These are phyloP conservation scores for Crossaster papposus DNA, from an alignment of 53 echinoderm and acorn worm genomes.

Conservation along the genomic window DNA sequence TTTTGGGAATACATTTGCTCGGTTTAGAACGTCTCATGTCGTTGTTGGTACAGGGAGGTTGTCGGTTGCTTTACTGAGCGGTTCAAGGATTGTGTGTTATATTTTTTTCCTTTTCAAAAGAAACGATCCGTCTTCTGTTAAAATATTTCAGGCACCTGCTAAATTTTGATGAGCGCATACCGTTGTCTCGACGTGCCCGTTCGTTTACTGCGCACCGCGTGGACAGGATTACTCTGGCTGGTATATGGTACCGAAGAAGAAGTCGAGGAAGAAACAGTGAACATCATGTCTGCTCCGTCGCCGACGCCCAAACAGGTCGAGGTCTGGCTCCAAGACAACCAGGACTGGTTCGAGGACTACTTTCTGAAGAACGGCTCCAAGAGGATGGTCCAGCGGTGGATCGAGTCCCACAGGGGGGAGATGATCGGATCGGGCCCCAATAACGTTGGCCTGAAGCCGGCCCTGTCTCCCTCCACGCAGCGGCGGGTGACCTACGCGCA, in stretches of 20 bases:
- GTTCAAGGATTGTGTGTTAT: background rate
- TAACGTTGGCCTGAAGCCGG: slow-evolving; percentile 34
- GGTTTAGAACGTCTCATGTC: background rate
- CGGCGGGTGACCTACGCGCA: slow-evolving; percentile 58
- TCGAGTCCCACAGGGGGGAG: slow-evolving; percentile 68
- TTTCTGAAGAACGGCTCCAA: slow-evolving; percentile 75
- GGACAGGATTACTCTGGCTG: slow-evolving; percentile 50
- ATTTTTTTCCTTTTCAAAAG: background rate
- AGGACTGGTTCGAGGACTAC: slow-evolving; percentile 93
- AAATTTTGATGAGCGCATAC: slow-evolving; percentile 58
- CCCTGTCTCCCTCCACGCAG: slow-evolving; percentile 58
- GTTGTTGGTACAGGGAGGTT: background rate
- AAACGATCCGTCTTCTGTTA: background rate
- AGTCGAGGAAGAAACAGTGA: background rate
- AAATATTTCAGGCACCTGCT: background rate
- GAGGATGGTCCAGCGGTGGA: slow-evolving; percentile 82
- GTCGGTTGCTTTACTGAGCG: background rate
- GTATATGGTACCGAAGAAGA: slow-evolving; percentile 37
- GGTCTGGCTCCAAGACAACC: slow-evolving; percentile 84
- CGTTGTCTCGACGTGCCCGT: slow-evolving; percentile 61
- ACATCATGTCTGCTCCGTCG: slow-evolving; percentile 6
- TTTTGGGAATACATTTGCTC: background rate
- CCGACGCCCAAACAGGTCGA: slow-evolving; percentile 74
- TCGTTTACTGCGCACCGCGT: slow-evolving; percentile 52
- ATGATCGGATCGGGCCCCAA: slow-evolving; percentile 38